phyloP scores from a whole-genome alignment of 2,113 vertebrate genomes.

The Cryptotis parvus region DNA sequence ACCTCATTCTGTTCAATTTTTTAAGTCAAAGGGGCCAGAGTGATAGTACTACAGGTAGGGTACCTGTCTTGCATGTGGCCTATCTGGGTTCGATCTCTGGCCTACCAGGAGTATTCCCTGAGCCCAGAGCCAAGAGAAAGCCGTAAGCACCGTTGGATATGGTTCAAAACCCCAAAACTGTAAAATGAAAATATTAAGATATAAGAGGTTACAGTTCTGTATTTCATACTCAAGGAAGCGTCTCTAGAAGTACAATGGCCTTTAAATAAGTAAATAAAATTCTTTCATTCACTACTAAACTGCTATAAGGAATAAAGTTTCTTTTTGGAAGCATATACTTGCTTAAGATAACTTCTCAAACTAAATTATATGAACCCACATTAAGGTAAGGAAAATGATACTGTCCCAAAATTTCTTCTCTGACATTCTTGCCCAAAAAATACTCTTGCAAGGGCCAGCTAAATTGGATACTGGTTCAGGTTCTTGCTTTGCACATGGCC shows the following conservation, averaged over 20 bases:
- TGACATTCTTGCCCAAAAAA: not conserved
- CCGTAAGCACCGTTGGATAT: no score
- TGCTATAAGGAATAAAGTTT: not conserved
- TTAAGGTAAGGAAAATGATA: not conserved
- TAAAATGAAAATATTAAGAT: not conserved
- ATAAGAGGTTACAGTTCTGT: not conserved
- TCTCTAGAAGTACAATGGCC: not conserved
- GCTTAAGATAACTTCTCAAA: conserved; percentile 1
- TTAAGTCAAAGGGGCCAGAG: not conserved
- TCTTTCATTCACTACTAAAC: not conserved
- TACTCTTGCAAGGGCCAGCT: no score
- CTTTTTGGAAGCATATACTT: not conserved
- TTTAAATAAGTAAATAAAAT: not conserved
- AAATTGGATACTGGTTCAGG: no score
- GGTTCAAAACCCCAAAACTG: no score
- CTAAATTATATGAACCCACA: conserved; percentile 2
- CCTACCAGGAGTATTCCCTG: no score
- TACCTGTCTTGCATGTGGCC: no score
- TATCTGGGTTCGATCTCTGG: no score
- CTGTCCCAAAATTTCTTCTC: not conserved
- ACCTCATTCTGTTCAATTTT: not conserved
- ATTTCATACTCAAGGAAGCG: not conserved
- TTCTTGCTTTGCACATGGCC: no score
- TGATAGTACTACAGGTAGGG: no score
- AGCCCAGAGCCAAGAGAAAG: no score